Base-by-base conservation (phyloP, 2,113 vertebrate genomes). In the Psammodynastes pulverulentus region DNA sequence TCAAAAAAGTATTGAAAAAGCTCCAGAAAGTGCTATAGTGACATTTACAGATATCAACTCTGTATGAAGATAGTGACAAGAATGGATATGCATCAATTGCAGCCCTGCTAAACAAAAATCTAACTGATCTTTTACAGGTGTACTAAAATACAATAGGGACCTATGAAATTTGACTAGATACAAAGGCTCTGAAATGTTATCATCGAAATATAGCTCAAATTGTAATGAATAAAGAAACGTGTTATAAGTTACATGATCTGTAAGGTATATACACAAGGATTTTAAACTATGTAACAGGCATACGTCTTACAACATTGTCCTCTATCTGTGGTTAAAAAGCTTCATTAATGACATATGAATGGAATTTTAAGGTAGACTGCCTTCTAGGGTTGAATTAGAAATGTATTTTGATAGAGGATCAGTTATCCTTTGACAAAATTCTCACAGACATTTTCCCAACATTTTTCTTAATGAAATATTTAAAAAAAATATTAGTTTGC, bases 331-430 rank as follows among this genome's bases (percentile, higher is more conserved):
- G 52, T 54, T 62, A 49, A 94, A 94, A 93, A 52, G 17, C 19
- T 84, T 79, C 34, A 79, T 93, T 29, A 92, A 96, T 48, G 2
- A 72, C 58, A 84, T 91, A 45, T 92, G 93, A 89, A 84, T 94
- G 45, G 53, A 34, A 51, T 24, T 56, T 51, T 67, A 91, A 91
- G 48, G 90, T 5, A 93, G 86, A 94, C 39, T 67, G 10, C 67
- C 91, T 90, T 79, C 46, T 21, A 45, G 85, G 46, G 45, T 2
- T 0, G 84, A 26, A 88, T 89, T 92, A 67, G 24, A 93, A 53
- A 56, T 52, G 9, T 84, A 90, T 56, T 34, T 1, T 52, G 85
- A 91, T 67, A 84, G 84, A 94, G 43, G 51, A 91, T 39, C 95
- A 84, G 5, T 84, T 91, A 43, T 93, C 67, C 52, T 93, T 88